phyloP scores from a whole-genome alignment of 30 jellyfish, hydroid and myxozoan genomes.

The Rhopilema esculentum region DNA sequence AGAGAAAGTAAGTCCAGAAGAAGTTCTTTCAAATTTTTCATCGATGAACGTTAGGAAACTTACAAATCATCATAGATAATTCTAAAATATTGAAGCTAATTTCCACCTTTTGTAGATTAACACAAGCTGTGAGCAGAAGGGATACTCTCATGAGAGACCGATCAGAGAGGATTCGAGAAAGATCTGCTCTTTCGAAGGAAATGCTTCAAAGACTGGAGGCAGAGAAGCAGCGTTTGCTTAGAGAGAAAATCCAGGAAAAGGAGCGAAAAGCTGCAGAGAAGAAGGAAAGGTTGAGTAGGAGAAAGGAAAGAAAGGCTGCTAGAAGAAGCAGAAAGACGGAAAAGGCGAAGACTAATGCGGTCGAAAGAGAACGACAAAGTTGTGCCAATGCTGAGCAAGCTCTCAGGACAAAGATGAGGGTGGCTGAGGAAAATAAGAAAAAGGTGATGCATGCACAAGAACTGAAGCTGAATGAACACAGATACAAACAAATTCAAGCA shows the following conservation, averaged over 20 bases:
- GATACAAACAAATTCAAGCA: too few species aligned
- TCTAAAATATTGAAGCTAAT: too few species aligned
- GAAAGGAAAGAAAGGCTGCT: not conserved
- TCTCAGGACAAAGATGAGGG: too few species aligned
- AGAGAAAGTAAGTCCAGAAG: not conserved
- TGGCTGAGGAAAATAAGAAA: too few species aligned
- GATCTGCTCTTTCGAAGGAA: not conserved
- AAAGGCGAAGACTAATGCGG: slow-evolving; percentile 6
- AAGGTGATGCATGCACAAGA: too few species aligned
- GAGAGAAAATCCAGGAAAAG: not conserved
- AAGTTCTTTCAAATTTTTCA: not conserved
- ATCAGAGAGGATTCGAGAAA: not conserved
- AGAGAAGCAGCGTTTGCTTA: slow-evolving; percentile 21
- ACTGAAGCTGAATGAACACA: too few species aligned
- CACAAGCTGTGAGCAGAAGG: slow-evolving; percentile 11
- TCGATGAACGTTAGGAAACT: not conserved
- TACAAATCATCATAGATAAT: not conserved
- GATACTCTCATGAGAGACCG: not conserved
- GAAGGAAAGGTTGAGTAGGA: not conserved
- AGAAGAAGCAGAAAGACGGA: not conserved
- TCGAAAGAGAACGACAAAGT: not conserved
- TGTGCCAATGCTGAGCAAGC: too few species aligned
- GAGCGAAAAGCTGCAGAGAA: not conserved
- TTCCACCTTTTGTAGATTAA: not conserved
- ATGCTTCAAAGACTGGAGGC: slow-evolving; percentile 14